A percentile compares a stretch with the other conserved stretches of the same genome.
Conservation (phyloP, 2,113 vertebrate species). For the Perca fluviatilis region DNA sequence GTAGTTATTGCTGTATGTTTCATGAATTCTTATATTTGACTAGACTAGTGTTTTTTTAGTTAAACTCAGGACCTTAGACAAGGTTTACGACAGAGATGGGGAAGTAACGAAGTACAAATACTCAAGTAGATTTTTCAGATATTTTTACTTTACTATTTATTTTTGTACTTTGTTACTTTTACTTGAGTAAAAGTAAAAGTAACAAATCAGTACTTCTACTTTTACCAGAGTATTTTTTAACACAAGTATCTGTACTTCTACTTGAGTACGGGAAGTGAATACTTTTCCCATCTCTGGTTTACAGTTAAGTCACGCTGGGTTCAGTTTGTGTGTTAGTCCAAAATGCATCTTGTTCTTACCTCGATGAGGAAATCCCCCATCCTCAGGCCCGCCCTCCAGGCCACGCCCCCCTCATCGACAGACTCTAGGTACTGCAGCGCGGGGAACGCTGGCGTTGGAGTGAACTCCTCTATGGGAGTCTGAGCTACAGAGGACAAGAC, state of each 20-base stretch:
- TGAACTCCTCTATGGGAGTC: slow-evolving; percentile 96
- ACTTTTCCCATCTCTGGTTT: too few relatives aligned
- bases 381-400: slow-evolving; percentile 91
- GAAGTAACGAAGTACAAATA: too few relatives aligned
- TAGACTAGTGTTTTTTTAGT: too few relatives aligned
- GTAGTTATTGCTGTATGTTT: background rate
- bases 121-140: too few relatives aligned
- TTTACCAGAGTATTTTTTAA: too few relatives aligned
- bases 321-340: background rate
- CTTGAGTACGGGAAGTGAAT: too few relatives aligned
- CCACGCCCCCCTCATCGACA: slow-evolving; percentile 94
- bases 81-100: background rate
- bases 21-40: background rate
- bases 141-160: too few relatives aligned
- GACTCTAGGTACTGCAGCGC: slow-evolving; percentile 95
- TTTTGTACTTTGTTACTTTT: too few relatives aligned
- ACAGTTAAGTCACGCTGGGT: background rate
- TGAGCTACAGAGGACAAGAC: slow-evolving; percentile 83
- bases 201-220: too few relatives aligned
- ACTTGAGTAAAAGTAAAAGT: too few relatives aligned
- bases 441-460: slow-evolving; percentile 92
- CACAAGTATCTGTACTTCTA: too few relatives aligned
- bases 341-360: slow-evolving; percentile 73
- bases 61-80: background rate
- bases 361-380: slow-evolving; percentile 97